Conservation (phyloP, 2,888 invertebrate species). For the Entomobrya proxima region DNA sequence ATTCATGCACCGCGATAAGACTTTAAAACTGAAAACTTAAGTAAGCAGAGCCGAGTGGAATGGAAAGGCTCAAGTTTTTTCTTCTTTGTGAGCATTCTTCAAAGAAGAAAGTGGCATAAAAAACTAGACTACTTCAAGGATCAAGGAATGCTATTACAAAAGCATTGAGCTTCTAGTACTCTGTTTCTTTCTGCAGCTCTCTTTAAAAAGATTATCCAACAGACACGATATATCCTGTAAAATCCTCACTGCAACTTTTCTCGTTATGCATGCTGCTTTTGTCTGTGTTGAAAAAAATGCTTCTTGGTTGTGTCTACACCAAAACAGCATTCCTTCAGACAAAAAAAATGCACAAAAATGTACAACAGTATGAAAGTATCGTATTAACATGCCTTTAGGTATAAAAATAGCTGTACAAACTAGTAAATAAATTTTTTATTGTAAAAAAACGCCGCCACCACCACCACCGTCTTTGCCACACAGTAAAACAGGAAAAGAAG, state of each 20-base stretch:
- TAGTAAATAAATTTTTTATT: no score
- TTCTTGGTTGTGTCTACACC: no score
- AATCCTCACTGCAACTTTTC: constrained; percentile 51
- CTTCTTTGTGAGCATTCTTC: constrained; percentile 3
- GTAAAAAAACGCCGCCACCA: no score
- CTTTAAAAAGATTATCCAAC: constrained; percentile 42
- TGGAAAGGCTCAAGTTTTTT: constrained; percentile 39
- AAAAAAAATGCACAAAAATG: no score
- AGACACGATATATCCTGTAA: constrained; percentile 44
- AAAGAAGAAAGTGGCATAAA: constrained; percentile 21
- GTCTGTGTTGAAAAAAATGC: no score
- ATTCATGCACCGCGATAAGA: constrained; percentile 54
- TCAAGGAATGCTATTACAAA: constrained; percentile 4
- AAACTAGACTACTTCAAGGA: no score
- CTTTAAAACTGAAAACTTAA: constrained; percentile 50
- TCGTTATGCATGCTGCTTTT: constrained; percentile 12
- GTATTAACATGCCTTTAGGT: no score
- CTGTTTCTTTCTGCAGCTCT: no score
- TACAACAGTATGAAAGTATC: no score
- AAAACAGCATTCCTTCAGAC: no score
- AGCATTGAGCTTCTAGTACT: constrained; percentile 36
- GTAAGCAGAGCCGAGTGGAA: no score
- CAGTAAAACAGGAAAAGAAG: neutral
- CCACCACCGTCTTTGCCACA: neutral
- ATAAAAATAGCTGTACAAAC: no score